Base-by-base conservation (phyloP, 1,140 invertebrate species). In the Yoshiicerus persimilis region DNA sequence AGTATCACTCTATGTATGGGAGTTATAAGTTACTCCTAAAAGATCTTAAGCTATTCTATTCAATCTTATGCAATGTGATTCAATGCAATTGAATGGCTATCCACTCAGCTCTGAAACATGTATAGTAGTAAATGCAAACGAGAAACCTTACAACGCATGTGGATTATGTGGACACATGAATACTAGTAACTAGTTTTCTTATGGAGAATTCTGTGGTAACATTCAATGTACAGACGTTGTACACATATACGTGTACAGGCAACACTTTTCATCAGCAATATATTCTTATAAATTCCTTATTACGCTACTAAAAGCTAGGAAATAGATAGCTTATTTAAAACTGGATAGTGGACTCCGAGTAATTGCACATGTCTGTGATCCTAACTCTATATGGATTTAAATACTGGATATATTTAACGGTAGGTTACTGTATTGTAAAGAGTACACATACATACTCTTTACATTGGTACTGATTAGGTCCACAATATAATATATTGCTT, bases 61-160 rank as follows among this genome's bases (percentile, higher is more conserved):
- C 77, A 83, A 83, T 39, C 34, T 38, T 41, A 83, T 25, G 77
- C 77, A 83, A 83, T 83, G 77, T 27, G 38, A 83, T 83, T 83
- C 77, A 83, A 83, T 38, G 77, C 34, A 36, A 39, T 83, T 83
- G 77, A 83, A 83, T 83, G 77, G 27, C 30, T 83, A 70, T 27
- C 66, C 30, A 70, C 27, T 8, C 66, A 70, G 30, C 66, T 30
- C 4, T 70, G 13, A 16, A 70, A 4, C 8, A 9, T 10, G 6
- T 70, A 30, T 70, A 32, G 8, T 5, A 56, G 20, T 56, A 56
- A 13, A 9, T 70, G 66, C 4, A 13, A 11, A 30, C 25, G 16
- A 70, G 66, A 70, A 70, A 13, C 27, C 66, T 70, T 70, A 70
- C 66, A 70, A 70, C 25, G 23, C 20, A 56, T 56, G 13, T 47